Percentiles rank a stretch among this genome's conserved stretches.
Conservation (phyloP, 35 echinoderm and acorn worm genomes). For the Eucidaris tribuloides region DNA sequence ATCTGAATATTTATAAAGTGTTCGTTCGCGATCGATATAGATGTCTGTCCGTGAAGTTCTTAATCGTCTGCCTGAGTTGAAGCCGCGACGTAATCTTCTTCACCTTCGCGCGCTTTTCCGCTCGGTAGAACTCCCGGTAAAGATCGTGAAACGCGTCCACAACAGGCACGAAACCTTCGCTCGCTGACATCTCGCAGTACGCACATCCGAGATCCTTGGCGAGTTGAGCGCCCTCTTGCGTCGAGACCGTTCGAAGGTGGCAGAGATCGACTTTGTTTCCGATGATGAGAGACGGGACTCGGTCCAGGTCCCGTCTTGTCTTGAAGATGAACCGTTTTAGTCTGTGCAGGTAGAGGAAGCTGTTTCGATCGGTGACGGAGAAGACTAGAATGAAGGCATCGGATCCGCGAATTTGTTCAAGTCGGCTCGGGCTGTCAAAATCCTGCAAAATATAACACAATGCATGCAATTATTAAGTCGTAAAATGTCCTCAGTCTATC, state of each 20-base stretch:
- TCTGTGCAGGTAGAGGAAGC: slow-evolving; percentile 67
- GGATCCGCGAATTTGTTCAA: slow-evolving; percentile 65
- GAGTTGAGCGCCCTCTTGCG: slow-evolving; percentile 67
- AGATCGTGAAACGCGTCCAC: slow-evolving; percentile 81
- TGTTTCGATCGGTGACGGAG: slow-evolving; percentile 72
- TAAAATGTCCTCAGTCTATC: no score
- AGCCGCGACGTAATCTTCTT: slow-evolving; percentile 84
- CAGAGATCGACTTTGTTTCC: slow-evolving; percentile 88
- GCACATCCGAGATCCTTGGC: slow-evolving; percentile 81
- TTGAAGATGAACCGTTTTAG: slow-evolving; percentile 10
- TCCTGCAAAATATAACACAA: slow-evolving; percentile 77
- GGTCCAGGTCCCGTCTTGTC: slow-evolving; percentile 44
- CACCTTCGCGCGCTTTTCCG: slow-evolving; percentile 81
- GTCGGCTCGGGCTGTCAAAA: slow-evolving; percentile 41
- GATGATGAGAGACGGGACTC: slow-evolving; percentile 51
- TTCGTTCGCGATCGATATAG: slow-evolving; percentile 87
- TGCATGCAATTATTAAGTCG: no score
- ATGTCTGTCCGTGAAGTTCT: slow-evolving; percentile 94
- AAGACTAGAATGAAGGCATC: slow-evolving; percentile 80
- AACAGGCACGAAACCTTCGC: slow-evolving; percentile 58
- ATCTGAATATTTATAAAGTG: no score
- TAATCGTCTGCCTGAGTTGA: slow-evolving; percentile 86
- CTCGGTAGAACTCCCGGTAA: slow-evolving; percentile 77
- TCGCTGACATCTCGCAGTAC: slow-evolving; percentile 80
- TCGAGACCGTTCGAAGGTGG: slow-evolving; percentile 59